Base-by-base conservation (phyloP, 53 echinoderm and acorn worm genomes). In the Stichopus horrens region DNA sequence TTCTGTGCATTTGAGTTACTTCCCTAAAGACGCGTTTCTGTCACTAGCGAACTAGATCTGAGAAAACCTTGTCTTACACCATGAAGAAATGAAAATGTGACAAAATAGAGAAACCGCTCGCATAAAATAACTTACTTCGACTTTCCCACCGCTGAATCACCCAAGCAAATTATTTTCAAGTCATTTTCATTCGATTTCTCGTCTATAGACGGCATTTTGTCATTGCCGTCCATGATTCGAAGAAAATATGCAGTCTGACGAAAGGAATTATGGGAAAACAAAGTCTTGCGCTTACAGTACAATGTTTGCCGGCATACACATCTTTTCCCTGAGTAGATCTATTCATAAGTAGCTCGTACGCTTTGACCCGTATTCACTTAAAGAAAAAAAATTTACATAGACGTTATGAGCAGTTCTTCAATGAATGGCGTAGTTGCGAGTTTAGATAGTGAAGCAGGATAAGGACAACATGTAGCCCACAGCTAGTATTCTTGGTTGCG, bases 71-170 rank as follows among this genome's bases (percentile, higher is more conserved):
- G 53, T 78, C 16, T 63, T 63, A 63, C 16, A 10, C 63, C 10
- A 13, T 63, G 55, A 37, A 78, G 13, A 78, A 78, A 78, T 37
- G n/a, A 14, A 52, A 86, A 74, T 73, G 74, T 11, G 3, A 86
- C 19, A 19, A 14, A 11, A 86, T 54, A 23, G 5, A 23, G 75
- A 78, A 74, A 85, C 66, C 83, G 63, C 73, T 73, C 85, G 79
- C 75, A 67, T n/a, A 55, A 77, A 21, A 23, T 18, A 5, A 53
- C 91, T 91, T 91, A 91, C 91, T 91, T 91, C n/a, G 91, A 91
- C 82, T 91, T 91, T 55, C 91, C 91, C 22, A 91, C 91, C 7
- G 91, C 91, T 23, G 91, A 91, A 79, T 91, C 91, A 58, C 91
- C 91, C 23, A 91, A 86, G 57, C 91, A 91, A 86, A 91, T 91